phyloP scores from a whole-genome alignment of 2,113 vertebrate genomes.

The Podocnemis expansa region DNA sequence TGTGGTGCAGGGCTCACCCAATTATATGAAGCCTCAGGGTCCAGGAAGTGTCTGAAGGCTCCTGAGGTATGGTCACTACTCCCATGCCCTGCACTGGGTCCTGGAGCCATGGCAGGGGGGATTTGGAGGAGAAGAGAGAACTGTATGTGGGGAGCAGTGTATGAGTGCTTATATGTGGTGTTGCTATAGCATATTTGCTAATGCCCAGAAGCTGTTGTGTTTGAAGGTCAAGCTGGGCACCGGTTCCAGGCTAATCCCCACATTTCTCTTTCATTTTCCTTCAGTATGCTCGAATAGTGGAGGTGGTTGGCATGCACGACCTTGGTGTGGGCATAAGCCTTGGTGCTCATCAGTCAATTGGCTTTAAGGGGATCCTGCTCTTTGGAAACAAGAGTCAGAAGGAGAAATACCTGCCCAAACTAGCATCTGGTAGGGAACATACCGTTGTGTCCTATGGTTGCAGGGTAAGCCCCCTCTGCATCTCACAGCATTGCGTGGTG shows the following conservation, averaged over 20 bases:
- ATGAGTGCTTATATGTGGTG: background rate
- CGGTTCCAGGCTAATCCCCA: background rate
- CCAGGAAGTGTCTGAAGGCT: background rate
- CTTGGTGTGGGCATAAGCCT: slow-evolving; percentile 8
- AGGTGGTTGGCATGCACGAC: slow-evolving; percentile 27
- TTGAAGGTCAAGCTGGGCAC: background rate
- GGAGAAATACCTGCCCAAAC: slow-evolving; percentile 6
- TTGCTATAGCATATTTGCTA: background rate
- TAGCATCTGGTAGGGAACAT: background rate
- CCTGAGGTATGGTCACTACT: background rate
- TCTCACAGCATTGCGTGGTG: no score
- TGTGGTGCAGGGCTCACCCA: no score
- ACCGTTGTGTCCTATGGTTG: background rate
- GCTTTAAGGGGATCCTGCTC: slow-evolving; percentile 30
- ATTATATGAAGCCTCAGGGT: background rate
- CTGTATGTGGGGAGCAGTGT: background rate
- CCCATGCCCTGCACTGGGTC: background rate
- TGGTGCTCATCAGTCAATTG: slow-evolving; percentile 17
- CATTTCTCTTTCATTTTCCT: background rate
- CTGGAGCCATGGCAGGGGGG: background rate
- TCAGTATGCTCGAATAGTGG: slow-evolving; percentile 9
- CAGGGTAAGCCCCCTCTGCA: no score
- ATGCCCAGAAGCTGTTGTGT: background rate
- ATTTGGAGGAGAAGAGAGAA: background rate
- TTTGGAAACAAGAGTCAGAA: slow-evolving; percentile 14